Evolutionary conservation across 2,888 invertebrate species (phyloP).

Genomic region (Polydrusus cervinus): DNA sequence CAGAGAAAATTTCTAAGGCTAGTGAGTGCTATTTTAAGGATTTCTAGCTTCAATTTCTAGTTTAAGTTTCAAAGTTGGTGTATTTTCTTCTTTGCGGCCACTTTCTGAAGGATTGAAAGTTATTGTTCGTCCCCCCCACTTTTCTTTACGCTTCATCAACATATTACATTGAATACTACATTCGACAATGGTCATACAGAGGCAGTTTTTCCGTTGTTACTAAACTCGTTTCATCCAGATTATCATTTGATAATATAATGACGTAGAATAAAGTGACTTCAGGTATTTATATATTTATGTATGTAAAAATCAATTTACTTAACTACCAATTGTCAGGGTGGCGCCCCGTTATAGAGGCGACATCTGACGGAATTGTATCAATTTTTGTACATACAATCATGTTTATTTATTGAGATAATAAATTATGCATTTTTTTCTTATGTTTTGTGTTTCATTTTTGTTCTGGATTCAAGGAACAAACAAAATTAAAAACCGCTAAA

Average conservation of each 20-base stretch:
- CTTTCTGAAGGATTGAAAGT: too few species aligned
- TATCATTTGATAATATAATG: too few species aligned
- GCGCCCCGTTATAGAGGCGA: constrained; percentile 35
- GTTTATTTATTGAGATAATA: constrained; percentile 18
- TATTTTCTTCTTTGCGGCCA: too few species aligned
- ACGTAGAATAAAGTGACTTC: background rate
- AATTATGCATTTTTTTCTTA: constrained; percentile 23
- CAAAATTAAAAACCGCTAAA: too few species aligned
- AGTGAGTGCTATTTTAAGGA: constrained; percentile 41
- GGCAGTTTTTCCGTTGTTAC: too few species aligned
- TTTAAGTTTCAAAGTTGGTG: constrained; percentile 12
- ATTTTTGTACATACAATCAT: constrained; percentile 16
- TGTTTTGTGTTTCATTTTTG: constrained; percentile 12
- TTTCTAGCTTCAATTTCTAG: constrained; percentile 27
- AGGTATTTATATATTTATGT: background rate
- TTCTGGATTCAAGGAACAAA: too few species aligned
- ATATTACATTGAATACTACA: too few species aligned
- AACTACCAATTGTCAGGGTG: constrained; percentile 4
- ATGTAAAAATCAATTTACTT: background rate
- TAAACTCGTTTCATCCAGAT: too few species aligned
- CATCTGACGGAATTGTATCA: background rate
- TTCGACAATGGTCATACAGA: too few species aligned
- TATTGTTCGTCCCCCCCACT: too few species aligned
- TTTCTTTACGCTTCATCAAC: too few species aligned
- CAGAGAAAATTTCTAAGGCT: constrained; percentile 34